These are phyloP conservation scores for Cherax destructor DNA, from an alignment of 1,140 invertebrate species.

Conservation along the genomic window DNA sequence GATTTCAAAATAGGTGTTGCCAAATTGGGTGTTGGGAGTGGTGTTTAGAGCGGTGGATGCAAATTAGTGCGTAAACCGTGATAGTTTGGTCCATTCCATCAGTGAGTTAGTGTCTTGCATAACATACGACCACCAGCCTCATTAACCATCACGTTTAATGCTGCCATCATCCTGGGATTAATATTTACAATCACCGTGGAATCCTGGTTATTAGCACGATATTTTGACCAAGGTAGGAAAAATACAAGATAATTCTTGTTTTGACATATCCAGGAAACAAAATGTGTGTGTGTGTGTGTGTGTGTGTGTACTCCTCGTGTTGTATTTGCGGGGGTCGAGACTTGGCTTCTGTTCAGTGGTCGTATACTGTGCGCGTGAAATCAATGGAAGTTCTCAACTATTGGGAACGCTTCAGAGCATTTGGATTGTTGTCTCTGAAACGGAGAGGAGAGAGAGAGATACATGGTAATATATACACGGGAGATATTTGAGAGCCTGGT, in stretches of 20 bases:
- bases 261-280: not conserved
- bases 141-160: conserved; percentile 3
- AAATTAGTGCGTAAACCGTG: not conserved
- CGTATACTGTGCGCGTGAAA: no score
- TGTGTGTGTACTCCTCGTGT: no score
- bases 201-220: conserved; percentile 3
- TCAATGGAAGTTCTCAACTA: no score
- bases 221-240: conserved; percentile 1
- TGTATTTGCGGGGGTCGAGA: no score
- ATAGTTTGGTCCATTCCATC: conserved; percentile 4
- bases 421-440: no score
- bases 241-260: not conserved
- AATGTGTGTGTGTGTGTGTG: no score
- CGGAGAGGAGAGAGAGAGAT: no score
- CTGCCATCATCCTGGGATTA: conserved; percentile 9
- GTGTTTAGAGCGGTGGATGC: not conserved
- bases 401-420: no score
- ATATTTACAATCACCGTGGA: conserved; percentile 4
- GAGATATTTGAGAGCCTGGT: no score
- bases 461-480: no score
- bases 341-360: no score
- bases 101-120: not conserved
- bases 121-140: not conserved
- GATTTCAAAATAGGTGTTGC: not conserved
- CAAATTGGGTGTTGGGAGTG: not conserved